Percentiles rank a stretch among this genome's conserved stretches.
These are phyloP conservation scores for Salpingus planirostris DNA, from an alignment of 2,888 invertebrate species.

Conservation along the genomic window DNA sequence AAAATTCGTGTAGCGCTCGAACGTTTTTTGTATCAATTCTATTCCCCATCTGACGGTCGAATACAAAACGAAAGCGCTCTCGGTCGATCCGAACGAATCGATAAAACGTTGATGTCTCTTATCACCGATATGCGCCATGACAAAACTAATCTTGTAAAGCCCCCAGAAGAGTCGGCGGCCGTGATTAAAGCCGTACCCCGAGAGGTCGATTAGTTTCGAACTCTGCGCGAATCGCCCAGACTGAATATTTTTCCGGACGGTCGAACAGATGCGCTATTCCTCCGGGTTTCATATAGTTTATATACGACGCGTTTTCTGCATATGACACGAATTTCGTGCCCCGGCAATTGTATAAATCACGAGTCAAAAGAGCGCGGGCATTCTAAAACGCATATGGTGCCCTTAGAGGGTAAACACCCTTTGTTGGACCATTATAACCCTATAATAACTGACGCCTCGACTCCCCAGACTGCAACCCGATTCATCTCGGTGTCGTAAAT, in stretches of 20 bases:
- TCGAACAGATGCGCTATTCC: conserved; percentile 13
- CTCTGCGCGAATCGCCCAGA: conserved; percentile 6
- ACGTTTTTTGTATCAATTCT: too few species aligned
- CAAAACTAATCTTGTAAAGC: too few species aligned
- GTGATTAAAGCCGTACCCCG: conserved; percentile 8
- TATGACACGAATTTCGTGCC: conserved; percentile 11
- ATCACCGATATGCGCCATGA: too few species aligned
- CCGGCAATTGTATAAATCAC: conserved; percentile 10
- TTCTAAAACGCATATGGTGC: conserved; percentile 15
- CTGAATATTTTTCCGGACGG: conserved; percentile 14
- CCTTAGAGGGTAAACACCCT: conserved; percentile 14
- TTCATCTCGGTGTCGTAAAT: too few species aligned
- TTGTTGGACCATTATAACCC: conserved; percentile 11
- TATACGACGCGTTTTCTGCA: conserved; percentile 12
- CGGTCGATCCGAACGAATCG: too few species aligned
- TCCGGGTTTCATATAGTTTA: conserved; percentile 11
- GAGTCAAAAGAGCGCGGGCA: conserved; percentile 12
- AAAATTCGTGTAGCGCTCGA: too few species aligned
- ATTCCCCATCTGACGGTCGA: too few species aligned
- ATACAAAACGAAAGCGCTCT: too few species aligned
- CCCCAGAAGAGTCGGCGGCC: conserved; percentile 4
- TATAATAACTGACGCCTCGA: conserved; percentile 11
- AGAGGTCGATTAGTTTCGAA: conserved; percentile 8
- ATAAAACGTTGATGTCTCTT: too few species aligned
- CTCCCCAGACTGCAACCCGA: too few species aligned